Evolutionary conservation across 2,113 vertebrate species (phyloP), one percentile per base, ranked within the genome.

Genomic region (Cyprinodon brontotheroides): DNA sequence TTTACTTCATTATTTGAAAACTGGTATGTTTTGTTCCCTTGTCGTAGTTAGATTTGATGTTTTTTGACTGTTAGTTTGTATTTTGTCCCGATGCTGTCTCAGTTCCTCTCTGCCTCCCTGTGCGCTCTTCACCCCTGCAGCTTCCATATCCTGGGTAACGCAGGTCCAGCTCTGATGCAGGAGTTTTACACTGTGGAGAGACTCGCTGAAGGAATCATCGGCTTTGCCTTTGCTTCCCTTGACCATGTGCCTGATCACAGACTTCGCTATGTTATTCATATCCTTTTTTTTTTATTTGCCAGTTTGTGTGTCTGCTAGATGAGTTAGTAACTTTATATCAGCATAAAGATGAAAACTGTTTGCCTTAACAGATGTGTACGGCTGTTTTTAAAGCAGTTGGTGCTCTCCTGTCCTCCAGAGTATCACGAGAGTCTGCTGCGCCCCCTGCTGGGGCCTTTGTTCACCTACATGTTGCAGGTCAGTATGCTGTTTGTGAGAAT

Each of bases 381-480:
- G 61, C 92, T 97, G 61, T 98, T 99, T 78, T 87, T 99, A 92
- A 98, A 96, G 90, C 96, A 96, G 65, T 82, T 99, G 91, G 96
- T 97, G 74, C 89, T 95, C 15, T 97, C 95, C 22, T 99, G 97
- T 84, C 96, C 97, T 66, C 90, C 92, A 9, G 96, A 99, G 87
- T 95, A 97, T 88, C 95, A 96, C 0, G 94, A 98, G 79, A 92
- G 92, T 82, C 92, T 98, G 4, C 91, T 99, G 64, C 96, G 95
- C 80, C 97, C 97, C 66, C 95, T 99, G 87, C 94, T 99, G 75
- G 96, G 95, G 70, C 96, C 96, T 62, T 91, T 99, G 66, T 97
- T 99, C n/a, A 90, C 93, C 75, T 98, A 97, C 92, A 93, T 99
- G 84, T 93, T 96, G 63, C 92, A 98, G 97, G 97, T 99, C 92